A percentile compares a stretch with the other conserved stretches of the same genome.
Evolutionary conservation across 2,113 vertebrate genomes (phyloP).

Genomic region (Hyaena hyaena): DNA sequence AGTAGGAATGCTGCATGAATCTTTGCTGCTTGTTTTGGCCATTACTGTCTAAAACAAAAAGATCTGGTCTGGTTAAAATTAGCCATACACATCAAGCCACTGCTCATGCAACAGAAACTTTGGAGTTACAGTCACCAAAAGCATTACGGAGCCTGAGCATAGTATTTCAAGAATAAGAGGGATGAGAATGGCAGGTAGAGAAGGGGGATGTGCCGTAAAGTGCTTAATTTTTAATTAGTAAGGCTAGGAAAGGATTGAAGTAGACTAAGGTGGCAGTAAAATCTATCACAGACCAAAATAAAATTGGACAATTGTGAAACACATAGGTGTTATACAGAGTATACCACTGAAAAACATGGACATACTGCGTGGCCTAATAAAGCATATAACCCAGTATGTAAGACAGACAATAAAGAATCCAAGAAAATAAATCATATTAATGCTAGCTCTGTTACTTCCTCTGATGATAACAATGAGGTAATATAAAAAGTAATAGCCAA

Average conservation of each 20-base stretch:
- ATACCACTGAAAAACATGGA: not conserved
- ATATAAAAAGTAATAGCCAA: not conserved
- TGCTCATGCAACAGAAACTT: not conserved
- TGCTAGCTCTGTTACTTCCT: not conserved
- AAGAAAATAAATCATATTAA: not conserved
- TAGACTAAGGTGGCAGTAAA: not conserved
- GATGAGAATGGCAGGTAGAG: not conserved
- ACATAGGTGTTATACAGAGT: not conserved
- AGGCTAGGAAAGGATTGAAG: not conserved
- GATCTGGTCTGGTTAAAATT: conserved; percentile 18
- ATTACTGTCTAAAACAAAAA: not conserved
- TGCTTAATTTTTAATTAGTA: not conserved
- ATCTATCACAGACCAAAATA: not conserved
- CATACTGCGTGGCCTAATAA: not conserved
- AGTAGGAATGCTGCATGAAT: not conserved
- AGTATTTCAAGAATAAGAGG: not conserved
- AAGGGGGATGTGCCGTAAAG: not conserved
- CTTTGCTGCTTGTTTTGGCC: not conserved
- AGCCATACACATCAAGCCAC: not conserved
- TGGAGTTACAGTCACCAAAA: not conserved
- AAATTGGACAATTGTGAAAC: not conserved
- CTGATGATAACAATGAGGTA: not conserved
- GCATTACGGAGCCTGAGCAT: not conserved
- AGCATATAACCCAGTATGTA: not conserved
- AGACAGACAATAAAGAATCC: not conserved